Evolutionary conservation across 2,888 invertebrate genomes (phyloP).

Genomic region (Cloeon dipterum): DNA sequence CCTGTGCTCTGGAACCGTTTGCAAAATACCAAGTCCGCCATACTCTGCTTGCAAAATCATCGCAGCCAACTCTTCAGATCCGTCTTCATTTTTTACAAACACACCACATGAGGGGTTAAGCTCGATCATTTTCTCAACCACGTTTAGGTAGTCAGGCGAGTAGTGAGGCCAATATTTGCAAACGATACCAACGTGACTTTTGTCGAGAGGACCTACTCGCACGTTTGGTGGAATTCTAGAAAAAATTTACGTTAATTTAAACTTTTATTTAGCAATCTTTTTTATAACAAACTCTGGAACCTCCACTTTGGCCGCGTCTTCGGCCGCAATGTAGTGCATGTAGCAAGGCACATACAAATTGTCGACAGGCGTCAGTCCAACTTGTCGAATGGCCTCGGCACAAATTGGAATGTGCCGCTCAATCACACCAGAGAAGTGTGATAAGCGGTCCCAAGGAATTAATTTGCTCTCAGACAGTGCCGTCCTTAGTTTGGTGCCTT

Average conservation of each 20-base stretch:
- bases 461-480: not conserved
- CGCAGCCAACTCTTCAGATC: not conserved
- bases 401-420: too few relatives aligned
- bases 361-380: not conserved
- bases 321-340: not conserved
- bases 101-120: not conserved
- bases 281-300: not conserved
- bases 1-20: not conserved
- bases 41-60: not conserved
- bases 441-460: not conserved
- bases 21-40: not conserved
- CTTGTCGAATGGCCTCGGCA: too few relatives aligned
- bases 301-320: not conserved
- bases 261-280: too few relatives aligned
- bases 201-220: not conserved
- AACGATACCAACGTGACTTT: not conserved
- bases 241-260: not conserved
- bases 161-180: not conserved
- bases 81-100: not conserved
- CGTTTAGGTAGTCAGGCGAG: not conserved
- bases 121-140: not conserved
- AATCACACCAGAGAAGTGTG: not conserved
- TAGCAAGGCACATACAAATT: not conserved
- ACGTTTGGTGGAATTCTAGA: not conserved
- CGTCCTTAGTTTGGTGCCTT: not conserved